phyloP scores from a whole-genome alignment of 2,797 vertebrate genomes.

The Kryptopterus vitreolus region DNA sequence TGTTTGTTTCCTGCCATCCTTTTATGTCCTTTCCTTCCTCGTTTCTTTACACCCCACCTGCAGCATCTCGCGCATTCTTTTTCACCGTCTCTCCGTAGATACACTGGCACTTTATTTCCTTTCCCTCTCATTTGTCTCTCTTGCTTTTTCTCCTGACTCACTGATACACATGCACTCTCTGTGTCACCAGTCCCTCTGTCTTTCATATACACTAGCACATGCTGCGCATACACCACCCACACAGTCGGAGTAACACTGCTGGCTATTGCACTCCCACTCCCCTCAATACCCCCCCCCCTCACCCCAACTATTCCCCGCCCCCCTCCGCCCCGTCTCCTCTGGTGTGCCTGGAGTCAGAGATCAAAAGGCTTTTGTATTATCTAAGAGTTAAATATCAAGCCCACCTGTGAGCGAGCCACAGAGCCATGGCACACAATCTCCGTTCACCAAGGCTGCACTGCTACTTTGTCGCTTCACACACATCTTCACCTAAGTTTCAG shows the following conservation, averaged over 20 bases:
- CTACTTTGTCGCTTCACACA: constrained; percentile 19
- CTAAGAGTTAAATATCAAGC: constrained; percentile 47
- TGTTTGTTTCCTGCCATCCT: constrained; percentile 6
- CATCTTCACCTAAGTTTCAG: neutral
- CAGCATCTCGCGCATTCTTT: constrained; percentile 17
- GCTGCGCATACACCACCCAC: constrained; percentile 42
- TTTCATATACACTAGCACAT: constrained; percentile 24
- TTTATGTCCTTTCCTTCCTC: constrained; percentile 13
- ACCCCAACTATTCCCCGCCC: too few species aligned
- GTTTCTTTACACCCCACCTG: constrained; percentile 6
- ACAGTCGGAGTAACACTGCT: constrained; percentile 18
- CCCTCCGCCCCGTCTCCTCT: constrained; percentile 19
- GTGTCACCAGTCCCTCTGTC: constrained; percentile 22
- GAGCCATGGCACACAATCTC: constrained; percentile 16
- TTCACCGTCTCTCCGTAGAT: neutral
- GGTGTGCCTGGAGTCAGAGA: constrained; percentile 38
- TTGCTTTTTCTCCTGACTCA: constrained; percentile 8
- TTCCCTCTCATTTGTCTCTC: constrained; percentile 23
- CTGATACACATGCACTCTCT: constrained; percentile 13
- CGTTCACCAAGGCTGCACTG: neutral
- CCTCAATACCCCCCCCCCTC: too few species aligned
- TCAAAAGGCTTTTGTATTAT: constrained; percentile 51
- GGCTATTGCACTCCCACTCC: constrained; percentile 30
- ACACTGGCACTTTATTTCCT: neutral
- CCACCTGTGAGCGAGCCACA: constrained; percentile 38